A percentile compares a stretch with the other conserved stretches of the same genome.
phyloP scores from a whole-genome alignment of 2,888 invertebrate genomes.

The Conomelus anceps region DNA sequence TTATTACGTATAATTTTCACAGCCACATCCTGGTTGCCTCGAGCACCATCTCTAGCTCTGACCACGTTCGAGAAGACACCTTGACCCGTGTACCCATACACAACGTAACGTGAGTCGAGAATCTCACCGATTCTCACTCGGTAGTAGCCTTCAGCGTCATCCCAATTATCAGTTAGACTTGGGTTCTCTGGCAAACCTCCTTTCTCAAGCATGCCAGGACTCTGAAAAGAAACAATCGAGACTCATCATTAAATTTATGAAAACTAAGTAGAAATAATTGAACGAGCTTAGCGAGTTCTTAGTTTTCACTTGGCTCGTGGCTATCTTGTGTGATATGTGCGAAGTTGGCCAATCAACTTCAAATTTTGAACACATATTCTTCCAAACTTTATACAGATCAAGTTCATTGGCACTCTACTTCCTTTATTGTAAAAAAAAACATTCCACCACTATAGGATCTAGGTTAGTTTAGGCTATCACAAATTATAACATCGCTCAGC shows the following conservation, averaged over 20 bases:
- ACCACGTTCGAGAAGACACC: constrained; percentile 98
- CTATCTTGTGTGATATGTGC: too few relatives aligned
- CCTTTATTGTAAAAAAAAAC: too few relatives aligned
- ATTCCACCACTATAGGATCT: too few relatives aligned
- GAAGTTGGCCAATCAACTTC: too few relatives aligned
- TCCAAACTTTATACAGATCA: too few relatives aligned
- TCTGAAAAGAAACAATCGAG: constrained; percentile 46
- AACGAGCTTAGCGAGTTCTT: too few relatives aligned
- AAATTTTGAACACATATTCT: too few relatives aligned
- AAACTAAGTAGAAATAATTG: not conserved
- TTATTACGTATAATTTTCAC: constrained; percentile 98
- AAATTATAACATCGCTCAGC: too few relatives aligned
- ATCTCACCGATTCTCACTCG: constrained; percentile 91
- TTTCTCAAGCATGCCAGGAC: constrained; percentile 54
- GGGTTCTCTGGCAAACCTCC: constrained; percentile 64
- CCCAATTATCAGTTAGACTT: constrained; percentile 97
- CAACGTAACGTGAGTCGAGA: constrained; percentile 83
- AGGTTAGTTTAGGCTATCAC: too few relatives aligned
- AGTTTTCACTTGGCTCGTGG: too few relatives aligned
- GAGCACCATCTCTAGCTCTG: constrained; percentile 82
- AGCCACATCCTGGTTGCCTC: constrained; percentile 84
- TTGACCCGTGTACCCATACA: constrained; percentile 97
- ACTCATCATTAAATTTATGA: not conserved
- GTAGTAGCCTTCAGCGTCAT: constrained; percentile 99
- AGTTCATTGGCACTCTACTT: too few relatives aligned